Percentiles rank a stretch among this genome's conserved stretches.
These are phyloP conservation scores for Mythimna loreyi DNA, from an alignment of 2,888 invertebrate genomes.

Conservation along the genomic window DNA sequence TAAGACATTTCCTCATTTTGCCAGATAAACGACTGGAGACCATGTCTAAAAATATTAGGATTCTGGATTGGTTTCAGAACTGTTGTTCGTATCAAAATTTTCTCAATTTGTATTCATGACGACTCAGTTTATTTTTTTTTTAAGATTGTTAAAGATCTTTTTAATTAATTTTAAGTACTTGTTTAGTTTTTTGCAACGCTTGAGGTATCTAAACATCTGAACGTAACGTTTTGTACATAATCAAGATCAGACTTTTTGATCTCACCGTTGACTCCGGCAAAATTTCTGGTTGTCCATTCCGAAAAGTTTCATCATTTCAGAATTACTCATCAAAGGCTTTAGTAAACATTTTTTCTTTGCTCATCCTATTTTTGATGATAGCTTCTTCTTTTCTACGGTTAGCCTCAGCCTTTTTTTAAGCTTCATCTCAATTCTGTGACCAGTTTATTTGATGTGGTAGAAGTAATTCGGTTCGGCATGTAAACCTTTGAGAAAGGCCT, in stretches of 20 bases:
- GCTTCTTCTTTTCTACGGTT: slow-evolving; percentile 90
- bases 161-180: slow-evolving; percentile 68
- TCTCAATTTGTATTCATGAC: slow-evolving; percentile 95
- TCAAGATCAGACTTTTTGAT: too few relatives aligned
- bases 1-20: slow-evolving; percentile 71
- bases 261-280: too few relatives aligned
- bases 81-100: slow-evolving; percentile 87
- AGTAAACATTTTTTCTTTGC: slow-evolving; percentile 87
- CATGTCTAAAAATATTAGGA: too few relatives aligned
- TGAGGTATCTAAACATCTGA: too few relatives aligned
- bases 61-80: too few relatives aligned
- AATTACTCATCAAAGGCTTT: too few relatives aligned
- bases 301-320: too few relatives aligned
- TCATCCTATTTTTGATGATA: slow-evolving; percentile 88
- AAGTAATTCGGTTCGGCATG: slow-evolving; percentile 75
- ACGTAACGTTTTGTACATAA: too few relatives aligned
- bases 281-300: too few relatives aligned
- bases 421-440: slow-evolving; percentile 91
- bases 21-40: slow-evolving; percentile 73
- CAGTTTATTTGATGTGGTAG: slow-evolving; percentile 92
- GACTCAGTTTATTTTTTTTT: slow-evolving; percentile 93
- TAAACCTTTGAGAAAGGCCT: background rate
- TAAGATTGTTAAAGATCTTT: slow-evolving; percentile 84
- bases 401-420: slow-evolving; percentile 88
- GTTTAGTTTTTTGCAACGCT: too few relatives aligned